Percentiles rank a stretch among this genome's conserved stretches.
These are phyloP conservation scores for Petrocephalus microphthalmus DNA, from an alignment of 2,113 vertebrate genomes.

Conservation along the genomic window DNA sequence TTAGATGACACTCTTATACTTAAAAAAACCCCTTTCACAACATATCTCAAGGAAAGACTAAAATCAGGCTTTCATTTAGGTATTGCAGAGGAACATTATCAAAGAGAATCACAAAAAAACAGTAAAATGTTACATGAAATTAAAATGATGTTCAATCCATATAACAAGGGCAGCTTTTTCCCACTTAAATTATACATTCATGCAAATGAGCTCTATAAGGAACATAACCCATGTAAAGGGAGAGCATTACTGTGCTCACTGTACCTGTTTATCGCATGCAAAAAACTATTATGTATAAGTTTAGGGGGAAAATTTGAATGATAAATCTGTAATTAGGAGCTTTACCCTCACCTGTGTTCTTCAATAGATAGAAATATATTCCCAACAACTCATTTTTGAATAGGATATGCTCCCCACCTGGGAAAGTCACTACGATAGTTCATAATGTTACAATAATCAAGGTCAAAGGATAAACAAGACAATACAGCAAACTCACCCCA, in stretches of 20 bases:
- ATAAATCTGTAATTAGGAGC: background rate
- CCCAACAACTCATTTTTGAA: background rate
- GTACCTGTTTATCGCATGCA: background rate
- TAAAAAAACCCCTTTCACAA: background rate
- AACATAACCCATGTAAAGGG: background rate
- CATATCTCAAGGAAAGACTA: background rate
- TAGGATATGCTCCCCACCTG: background rate
- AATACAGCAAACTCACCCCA: constrained; percentile 69
- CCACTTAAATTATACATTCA: background rate
- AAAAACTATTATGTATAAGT: background rate
- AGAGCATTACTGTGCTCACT: background rate
- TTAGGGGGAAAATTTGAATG: background rate
- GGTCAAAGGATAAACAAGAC: background rate
- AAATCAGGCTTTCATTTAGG: background rate
- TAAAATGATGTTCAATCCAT: background rate
- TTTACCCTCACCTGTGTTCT: background rate
- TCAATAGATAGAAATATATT: background rate
- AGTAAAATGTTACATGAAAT: background rate
- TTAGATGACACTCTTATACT: background rate
- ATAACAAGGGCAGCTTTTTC: background rate
- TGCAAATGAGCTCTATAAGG: background rate
- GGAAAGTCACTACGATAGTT: background rate
- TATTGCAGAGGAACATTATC: background rate
- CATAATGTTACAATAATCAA: background rate
- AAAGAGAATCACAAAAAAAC: background rate